A percentile compares a stretch with the other conserved stretches of the same genome.
Evolutionary conservation across 2,888 invertebrate species (phyloP).

Genomic region (Tubiluchus corallicola): DNA sequence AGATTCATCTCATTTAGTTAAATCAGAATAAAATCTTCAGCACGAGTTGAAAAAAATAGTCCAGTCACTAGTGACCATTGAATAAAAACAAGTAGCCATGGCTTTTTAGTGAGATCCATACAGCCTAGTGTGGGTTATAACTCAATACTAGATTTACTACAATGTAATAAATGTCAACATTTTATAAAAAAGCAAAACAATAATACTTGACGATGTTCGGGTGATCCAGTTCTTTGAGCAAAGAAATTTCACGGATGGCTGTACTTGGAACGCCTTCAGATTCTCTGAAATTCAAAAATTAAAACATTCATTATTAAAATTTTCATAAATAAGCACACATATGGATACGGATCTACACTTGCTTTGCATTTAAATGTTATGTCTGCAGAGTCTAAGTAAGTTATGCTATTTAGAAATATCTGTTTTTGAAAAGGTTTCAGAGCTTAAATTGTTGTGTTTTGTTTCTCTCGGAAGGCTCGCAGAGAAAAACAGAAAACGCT

Average conservation of each 20-base stretch:
- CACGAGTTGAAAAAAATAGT: no score
- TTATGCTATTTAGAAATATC: neutral
- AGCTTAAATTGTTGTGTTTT: no score
- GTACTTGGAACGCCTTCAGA: slow-evolving; percentile 94
- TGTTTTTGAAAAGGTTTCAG: neutral
- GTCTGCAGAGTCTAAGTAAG: slow-evolving; percentile 6
- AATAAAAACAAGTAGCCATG: no score
- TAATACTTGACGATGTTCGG: slow-evolving; percentile 52
- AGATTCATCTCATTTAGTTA: no score
- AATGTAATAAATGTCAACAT: neutral
- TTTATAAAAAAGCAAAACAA: neutral
- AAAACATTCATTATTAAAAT: slow-evolving; percentile 7
- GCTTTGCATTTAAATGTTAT: no score
- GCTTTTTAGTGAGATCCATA: no score
- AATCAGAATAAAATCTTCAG: no score
- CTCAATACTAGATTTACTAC: neutral
- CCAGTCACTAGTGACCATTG: no score
- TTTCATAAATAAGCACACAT: neutral
- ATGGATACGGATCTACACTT: neutral
- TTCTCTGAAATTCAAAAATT: slow-evolving; percentile 41
- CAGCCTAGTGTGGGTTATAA: no score
- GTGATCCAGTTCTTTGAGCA: slow-evolving; percentile 73
- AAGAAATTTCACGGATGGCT: slow-evolving; percentile 83
- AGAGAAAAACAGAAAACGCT: no score
- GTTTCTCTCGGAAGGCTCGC: no score